phyloP scores from a whole-genome alignment of 2,797 vertebrate genomes.

The Crossoptilon crossoptilon region DNA sequence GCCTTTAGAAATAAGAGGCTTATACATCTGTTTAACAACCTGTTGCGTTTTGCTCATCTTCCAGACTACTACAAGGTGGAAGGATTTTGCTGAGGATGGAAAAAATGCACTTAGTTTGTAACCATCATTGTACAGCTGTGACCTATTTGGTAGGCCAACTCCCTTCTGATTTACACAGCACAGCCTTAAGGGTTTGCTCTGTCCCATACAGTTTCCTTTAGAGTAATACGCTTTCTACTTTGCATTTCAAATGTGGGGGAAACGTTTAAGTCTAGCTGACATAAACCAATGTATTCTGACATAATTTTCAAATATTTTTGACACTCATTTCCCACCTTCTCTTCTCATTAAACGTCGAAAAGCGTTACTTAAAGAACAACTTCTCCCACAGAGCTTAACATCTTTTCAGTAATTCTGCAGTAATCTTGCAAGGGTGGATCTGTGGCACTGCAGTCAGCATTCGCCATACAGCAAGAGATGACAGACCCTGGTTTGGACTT shows the following conservation, averaged over 20 bases:
- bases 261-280: neutral
- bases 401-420: neutral
- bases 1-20: neutral
- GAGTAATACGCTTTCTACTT: neutral
- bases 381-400: neutral
- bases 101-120: neutral
- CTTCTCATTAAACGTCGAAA: neutral
- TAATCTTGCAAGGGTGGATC: neutral
- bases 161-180: neutral
- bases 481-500: neutral
- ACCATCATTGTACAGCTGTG: neutral
- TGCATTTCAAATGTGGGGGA: neutral
- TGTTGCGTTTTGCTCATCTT: neutral
- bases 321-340: neutral
- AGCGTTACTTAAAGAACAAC: neutral
- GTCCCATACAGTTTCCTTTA: neutral
- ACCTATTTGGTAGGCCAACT: neutral
- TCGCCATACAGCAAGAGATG: accelerated
- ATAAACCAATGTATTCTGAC: neutral
- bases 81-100: neutral
- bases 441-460: neutral
- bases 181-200: neutral
- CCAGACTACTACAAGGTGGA: neutral
- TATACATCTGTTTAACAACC: neutral
- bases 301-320: neutral